Base-by-base conservation (phyloP, 2,113 vertebrate genomes). In the Potamarius usumacintae region DNA sequence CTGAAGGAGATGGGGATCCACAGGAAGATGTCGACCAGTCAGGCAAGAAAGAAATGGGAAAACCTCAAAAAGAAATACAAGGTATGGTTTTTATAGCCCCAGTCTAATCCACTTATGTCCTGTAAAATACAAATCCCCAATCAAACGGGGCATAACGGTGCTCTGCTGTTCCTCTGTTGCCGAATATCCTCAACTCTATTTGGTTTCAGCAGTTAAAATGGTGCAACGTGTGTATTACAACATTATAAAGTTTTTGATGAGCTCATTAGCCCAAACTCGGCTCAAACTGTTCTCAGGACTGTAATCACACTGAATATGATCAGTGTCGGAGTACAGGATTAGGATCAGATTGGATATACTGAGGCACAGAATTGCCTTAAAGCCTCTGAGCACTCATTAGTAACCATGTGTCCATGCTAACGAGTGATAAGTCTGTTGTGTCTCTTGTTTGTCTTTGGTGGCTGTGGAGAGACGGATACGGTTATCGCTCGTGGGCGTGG, bases 41-140 rank as follows among this genome's bases (percentile, higher is more conserved):
- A 95, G 89, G 95, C 94, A 2, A 90, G 91, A 55, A 94, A 94
- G 90, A 96, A 95, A 88, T 96, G 94, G 94, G 94, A 96, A 89
- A 95, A 95, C 88, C 71, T 95, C 86, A 95, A 93, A 67, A 94
- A 94, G 81, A 93, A 89, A 89, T 94, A 95, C 77, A 95, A 94
- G 93, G 94, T 95, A 63, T 65, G 53, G 53, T 2, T 27, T 52
- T 65, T 50, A n/a, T 5, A 4, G 71, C 18, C 34, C 9, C 22
- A 25, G 10, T 52, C 22, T 52, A 52, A 52, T 77, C 74, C 48
- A n/a, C 8, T 48, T 15, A 7, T 17, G 22, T 78, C 22, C 9
- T 8, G 2, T 12, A 42, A 42, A 42, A 42, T 42, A 42, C 42
- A 52, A 50, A 48, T 4, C 2, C 22, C 2, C 27, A 52, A 4